Evolutionary conservation across 2,113 vertebrate genomes (phyloP).

Genomic region (Stigmatopora argus): DNA sequence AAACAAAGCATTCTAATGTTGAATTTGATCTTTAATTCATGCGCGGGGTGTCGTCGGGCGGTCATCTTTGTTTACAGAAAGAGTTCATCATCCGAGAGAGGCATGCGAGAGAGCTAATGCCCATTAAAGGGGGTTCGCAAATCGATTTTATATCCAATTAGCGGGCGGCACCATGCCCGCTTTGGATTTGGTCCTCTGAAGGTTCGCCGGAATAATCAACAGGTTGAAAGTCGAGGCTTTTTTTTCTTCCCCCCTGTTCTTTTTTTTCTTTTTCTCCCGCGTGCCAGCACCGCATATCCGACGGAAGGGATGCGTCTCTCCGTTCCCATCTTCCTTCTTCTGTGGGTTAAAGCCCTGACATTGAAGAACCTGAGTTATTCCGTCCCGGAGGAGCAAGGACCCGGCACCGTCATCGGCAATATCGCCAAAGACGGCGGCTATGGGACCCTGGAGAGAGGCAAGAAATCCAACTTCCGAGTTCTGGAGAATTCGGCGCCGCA

Average conservation of each 20-base stretch:
- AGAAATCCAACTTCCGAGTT: conserved; percentile 89
- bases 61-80: conserved; percentile 70
- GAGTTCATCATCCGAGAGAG: conserved; percentile 54
- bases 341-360: conserved; percentile 91
- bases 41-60: conserved; percentile 60
- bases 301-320: conserved; percentile 89
- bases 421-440: conserved; percentile 93
- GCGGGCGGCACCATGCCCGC: conserved; percentile 48
- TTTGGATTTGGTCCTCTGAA: conserved; percentile 44
- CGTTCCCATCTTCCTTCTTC: conserved; percentile 84
- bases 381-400: conserved; percentile 93
- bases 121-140: conserved; percentile 24
- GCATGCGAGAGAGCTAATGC: conserved; percentile 53
- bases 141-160: conserved; percentile 50
- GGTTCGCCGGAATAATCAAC: conserved; percentile 71
- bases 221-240: conserved; percentile 74
- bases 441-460: conserved; percentile 74
- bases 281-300: conserved; percentile 56
- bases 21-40: conserved; percentile 66
- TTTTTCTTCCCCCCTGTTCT: conserved; percentile 19
- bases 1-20: conserved; percentile 53
- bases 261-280: conserved; percentile 20
- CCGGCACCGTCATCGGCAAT: conserved; percentile 93
- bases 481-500: conserved; percentile 96
- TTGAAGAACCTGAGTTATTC: conserved; percentile 97